These are phyloP conservation scores for Arctia plantaginis DNA, from an alignment of 2,888 invertebrate species.

Conservation along the genomic window DNA sequence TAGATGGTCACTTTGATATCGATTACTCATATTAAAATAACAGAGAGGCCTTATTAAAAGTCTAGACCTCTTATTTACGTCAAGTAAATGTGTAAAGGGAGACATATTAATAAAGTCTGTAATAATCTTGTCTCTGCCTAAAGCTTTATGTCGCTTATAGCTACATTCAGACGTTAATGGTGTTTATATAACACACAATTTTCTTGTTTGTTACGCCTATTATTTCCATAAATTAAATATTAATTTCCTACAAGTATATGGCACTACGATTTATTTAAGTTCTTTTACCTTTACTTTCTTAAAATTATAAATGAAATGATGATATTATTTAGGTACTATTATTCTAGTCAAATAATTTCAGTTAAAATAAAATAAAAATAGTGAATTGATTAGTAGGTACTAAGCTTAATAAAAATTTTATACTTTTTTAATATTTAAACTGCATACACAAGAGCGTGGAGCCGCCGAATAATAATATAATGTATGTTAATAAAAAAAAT, in stretches of 20 bases:
- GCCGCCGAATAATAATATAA: constrained; percentile 33
- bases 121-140: not conserved
- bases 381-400: constrained; percentile 45
- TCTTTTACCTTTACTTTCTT: not conserved
- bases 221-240: not conserved
- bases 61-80: not conserved
- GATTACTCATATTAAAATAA: not conserved
- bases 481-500: constrained; percentile 29
- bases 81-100: not conserved
- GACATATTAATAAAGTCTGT: not conserved
- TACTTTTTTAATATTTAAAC: constrained; percentile 29
- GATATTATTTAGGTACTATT: constrained; percentile 29
- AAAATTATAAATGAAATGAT: constrained; percentile 23
- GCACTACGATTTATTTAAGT: not conserved
- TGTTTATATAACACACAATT: not conserved
- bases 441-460: constrained; percentile 22
- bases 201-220: not conserved
- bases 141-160: not conserved
- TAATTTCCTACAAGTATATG: not conserved
- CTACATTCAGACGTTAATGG: not conserved
- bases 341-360: constrained; percentile 43
- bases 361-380: constrained; percentile 56
- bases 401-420: constrained; percentile 36
- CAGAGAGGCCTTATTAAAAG: not conserved
- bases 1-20: not conserved